A percentile compares a stretch with the other conserved stretches of the same genome.
Conservation (phyloP, 1,140 invertebrate genomes). For the Holcopasites calliopsidis region DNA sequence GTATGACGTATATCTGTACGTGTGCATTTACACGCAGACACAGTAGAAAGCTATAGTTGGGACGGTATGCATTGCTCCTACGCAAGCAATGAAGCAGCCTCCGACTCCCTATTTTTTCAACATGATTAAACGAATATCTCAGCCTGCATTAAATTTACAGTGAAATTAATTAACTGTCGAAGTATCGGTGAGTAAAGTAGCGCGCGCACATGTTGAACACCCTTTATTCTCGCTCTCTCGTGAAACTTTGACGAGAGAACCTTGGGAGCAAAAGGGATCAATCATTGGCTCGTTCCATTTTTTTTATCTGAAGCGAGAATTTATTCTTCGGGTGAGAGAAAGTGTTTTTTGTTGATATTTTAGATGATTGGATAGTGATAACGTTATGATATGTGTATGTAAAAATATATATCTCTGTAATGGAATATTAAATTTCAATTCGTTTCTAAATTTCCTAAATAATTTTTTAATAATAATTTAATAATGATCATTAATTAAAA, state of each 20-base stretch:
- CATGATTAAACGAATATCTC: too few species aligned
- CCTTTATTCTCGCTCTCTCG: neutral
- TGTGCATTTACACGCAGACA: neutral
- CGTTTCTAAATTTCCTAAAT: too few species aligned
- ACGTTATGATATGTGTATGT: too few species aligned
- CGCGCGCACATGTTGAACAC: neutral
- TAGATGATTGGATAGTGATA: too few species aligned
- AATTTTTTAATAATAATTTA: too few species aligned
- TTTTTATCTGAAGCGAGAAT: conserved; percentile 32
- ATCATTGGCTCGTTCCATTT: conserved; percentile 48
- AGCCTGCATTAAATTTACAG: conserved; percentile 1
- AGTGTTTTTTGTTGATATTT: conserved; percentile 24
- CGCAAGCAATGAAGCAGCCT: neutral
- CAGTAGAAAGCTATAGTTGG: neutral
- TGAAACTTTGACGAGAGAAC: conserved; percentile 20
- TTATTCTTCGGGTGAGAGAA: conserved; percentile 41
- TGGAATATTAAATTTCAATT: too few species aligned
- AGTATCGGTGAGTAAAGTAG: neutral
- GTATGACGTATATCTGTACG: neutral
- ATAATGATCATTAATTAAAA: too few species aligned
- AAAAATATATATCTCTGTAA: too few species aligned
- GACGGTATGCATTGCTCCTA: neutral
- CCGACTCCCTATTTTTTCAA: neutral
- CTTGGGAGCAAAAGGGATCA: conserved; percentile 46
- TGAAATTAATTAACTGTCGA: conserved; percentile 38